phyloP scores from a whole-genome alignment of 2,888 invertebrate species.

The Sarcophaga subvicina region DNA sequence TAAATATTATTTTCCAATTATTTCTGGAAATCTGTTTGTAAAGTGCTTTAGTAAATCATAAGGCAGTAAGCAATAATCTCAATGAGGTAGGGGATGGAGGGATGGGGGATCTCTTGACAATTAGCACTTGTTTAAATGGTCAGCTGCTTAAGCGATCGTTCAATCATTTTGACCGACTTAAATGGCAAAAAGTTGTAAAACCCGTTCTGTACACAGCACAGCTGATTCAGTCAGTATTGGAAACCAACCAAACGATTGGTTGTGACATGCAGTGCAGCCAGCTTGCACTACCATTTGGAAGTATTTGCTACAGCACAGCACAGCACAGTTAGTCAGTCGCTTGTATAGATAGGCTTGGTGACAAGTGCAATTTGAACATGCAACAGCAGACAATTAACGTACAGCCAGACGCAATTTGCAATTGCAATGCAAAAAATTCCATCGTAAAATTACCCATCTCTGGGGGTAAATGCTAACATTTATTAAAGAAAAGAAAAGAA shows the following conservation, averaged over 20 bases:
- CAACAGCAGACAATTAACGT: background rate
- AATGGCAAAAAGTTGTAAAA: conserved; percentile 72
- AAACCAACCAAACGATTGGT: background rate
- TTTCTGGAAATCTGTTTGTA: conserved; percentile 28
- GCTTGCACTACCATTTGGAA: background rate
- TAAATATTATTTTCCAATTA: background rate
- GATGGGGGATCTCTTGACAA: conserved; percentile 60
- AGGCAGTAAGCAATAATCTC: conserved; percentile 16
- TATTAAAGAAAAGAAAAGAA: too few species aligned
- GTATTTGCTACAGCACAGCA: background rate
- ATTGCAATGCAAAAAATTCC: too few species aligned
- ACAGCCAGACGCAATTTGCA: too few species aligned
- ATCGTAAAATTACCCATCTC: background rate
- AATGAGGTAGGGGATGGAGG: background rate
- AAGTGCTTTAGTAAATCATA: conserved; percentile 22
- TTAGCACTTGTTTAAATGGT: conserved; percentile 69
- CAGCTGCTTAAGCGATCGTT: conserved; percentile 66
- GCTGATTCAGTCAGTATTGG: conserved; percentile 9
- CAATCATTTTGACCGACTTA: conserved; percentile 73
- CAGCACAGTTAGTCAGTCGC: background rate
- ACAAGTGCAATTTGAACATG: conserved; percentile 60
- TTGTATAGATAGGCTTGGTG: conserved; percentile 37
- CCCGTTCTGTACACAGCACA: conserved; percentile 63
- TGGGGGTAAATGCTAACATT: too few species aligned
- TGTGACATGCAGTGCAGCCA: background rate